Evolutionary conservation across 2,113 vertebrate genomes (phyloP).

Genomic region (Epinephelus fuscoguttatus): DNA sequence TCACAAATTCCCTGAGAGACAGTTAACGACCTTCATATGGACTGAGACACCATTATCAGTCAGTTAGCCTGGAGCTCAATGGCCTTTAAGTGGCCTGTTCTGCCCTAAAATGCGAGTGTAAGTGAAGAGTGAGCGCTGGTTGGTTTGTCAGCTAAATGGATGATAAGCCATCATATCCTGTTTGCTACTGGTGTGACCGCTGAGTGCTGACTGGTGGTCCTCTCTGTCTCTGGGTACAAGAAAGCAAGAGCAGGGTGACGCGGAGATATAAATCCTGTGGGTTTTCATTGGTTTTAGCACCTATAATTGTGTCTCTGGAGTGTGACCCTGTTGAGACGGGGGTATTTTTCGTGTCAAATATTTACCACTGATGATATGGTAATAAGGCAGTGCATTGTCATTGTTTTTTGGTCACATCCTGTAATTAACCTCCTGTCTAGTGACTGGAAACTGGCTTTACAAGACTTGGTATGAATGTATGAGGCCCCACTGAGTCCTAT

Average conservation of each 20-base stretch:
- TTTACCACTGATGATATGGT: background rate
- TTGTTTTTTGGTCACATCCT: slow-evolving; percentile 3
- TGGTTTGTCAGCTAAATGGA: slow-evolving; percentile 45
- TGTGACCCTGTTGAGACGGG: background rate
- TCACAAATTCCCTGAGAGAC: slow-evolving; percentile 58
- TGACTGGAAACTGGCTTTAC: slow-evolving; percentile 22
- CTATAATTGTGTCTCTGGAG: background rate
- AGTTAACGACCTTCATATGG: slow-evolving; percentile 54
- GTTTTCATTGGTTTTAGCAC: background rate
- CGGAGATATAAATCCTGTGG: background rate
- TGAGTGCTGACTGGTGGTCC: background rate
- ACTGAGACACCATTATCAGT: slow-evolving; percentile 47
- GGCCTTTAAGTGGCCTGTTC: slow-evolving; percentile 51
- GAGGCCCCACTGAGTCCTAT: background rate
- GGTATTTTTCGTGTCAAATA: background rate
- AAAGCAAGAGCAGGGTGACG: background rate
- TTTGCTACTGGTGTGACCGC: slow-evolving; percentile 22
- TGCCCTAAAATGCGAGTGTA: slow-evolving; percentile 35
- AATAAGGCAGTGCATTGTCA: background rate
- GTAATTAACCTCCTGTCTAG: slow-evolving; percentile 1
- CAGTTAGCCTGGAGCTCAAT: slow-evolving; percentile 49
- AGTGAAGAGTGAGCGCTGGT: slow-evolving; percentile 13
- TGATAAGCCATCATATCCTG: slow-evolving; percentile 39
- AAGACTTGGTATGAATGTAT: background rate
- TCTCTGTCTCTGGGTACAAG: background rate